Base-by-base conservation (phyloP, 2,797 vertebrate species). In the Rhinophrynus dorsalis region DNA sequence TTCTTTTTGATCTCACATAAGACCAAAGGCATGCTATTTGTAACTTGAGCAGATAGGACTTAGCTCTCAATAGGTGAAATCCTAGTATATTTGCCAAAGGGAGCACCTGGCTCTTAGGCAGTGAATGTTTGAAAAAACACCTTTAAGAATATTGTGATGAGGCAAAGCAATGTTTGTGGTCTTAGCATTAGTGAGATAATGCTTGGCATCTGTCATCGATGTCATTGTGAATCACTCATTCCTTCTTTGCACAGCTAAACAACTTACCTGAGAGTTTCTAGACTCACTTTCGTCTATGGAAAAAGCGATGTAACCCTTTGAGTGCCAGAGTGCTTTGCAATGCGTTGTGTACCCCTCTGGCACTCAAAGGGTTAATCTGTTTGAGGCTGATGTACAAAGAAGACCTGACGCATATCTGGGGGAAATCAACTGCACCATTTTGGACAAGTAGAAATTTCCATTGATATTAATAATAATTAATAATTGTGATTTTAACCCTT, bases 71-170 rank as follows among this genome's bases (percentile, higher is more conserved):
- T 72, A 52, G 69, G 69, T 65, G 61, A 65, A 72, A 72, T 26
- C 30, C 52, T 72, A 72, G 61, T 66, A 52, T 72, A 61, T 72
- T 72, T 72, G 61, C 61, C 62, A 50, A 35, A 54, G 55, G 61
- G 61, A 72, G 69, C 69, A 72, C 69, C 69, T 72, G 69, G 69
- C 54, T 66, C 69, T 66, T 66, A 59, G 54, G 56, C 40, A 66
- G 44, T 59, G 54, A 66, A 59, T 44, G 61, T 66, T 47, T 72
- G 35, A 58, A 66, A 66, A 67, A 64, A 63, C 68, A 70, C 68
- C 69, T 66, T 65, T 59, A 44, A 72, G 47, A 59, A 59, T 72
- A 72, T 72, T 65, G 42, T 65, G 61, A 23, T 32, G 54, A 64
- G 45, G 54, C 45, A 52, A 72, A 65, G 45, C 26, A 59, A 21